Conservation (phyloP, 2,888 invertebrate species). For the Chesias legatella region DNA sequence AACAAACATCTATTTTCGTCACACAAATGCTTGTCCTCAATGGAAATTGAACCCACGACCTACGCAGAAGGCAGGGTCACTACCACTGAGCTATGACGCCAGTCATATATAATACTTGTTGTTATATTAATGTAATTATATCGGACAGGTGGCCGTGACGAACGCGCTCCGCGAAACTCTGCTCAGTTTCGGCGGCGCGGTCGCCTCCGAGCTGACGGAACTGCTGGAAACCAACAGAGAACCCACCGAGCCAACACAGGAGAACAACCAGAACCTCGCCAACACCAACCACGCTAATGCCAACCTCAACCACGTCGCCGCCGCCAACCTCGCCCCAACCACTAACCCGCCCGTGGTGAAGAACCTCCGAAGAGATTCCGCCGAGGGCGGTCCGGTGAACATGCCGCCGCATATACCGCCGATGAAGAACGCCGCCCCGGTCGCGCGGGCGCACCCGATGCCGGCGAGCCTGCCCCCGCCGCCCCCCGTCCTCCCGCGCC, state of each 20-base stretch:
- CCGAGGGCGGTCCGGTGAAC: slow-evolving; percentile 29
- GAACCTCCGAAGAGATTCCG: slow-evolving; percentile 21
- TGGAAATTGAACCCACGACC: no score
- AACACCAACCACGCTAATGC: slow-evolving; percentile 45
- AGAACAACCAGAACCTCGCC: slow-evolving; percentile 46
- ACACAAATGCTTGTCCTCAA: no score
- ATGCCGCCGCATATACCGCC: slow-evolving; percentile 26
- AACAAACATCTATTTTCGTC: no score
- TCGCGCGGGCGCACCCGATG: slow-evolving; percentile 44
- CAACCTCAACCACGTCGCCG: slow-evolving; percentile 1
- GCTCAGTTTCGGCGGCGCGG: slow-evolving; percentile 66
- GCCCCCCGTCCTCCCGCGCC: slow-evolving; percentile 33
- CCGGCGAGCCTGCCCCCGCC: slow-evolving; percentile 34
- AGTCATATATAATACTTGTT: no score
- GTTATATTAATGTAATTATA: no score
- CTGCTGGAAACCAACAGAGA: slow-evolving; percentile 50
- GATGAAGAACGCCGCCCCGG: slow-evolving; percentile 33
- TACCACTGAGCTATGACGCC: no score
- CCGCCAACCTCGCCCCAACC: slow-evolving; percentile 18
- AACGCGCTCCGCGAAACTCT: slow-evolving; percentile 70
- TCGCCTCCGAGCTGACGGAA: slow-evolving; percentile 58
- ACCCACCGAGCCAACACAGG: slow-evolving; percentile 24
- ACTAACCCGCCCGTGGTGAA: slow-evolving; percentile 26
- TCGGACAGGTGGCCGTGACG: slow-evolving; percentile 72
- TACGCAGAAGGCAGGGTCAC: no score